These are phyloP conservation scores for Takifugu bimaculatus DNA, from an alignment of 2,113 vertebrate species.

Conservation along the genomic window DNA sequence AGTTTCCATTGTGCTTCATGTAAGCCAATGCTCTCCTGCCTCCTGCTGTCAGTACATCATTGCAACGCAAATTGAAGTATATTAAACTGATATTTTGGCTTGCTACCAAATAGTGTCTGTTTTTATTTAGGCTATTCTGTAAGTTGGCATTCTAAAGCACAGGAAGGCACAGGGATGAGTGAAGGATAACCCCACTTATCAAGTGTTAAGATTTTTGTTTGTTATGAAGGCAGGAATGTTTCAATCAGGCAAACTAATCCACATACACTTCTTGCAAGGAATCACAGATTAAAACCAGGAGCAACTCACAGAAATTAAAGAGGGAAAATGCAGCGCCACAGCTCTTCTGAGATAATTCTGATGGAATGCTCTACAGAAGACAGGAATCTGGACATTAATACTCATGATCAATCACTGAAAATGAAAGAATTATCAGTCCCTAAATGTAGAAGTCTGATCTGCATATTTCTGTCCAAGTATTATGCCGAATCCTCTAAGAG, in stretches of 20 bases:
- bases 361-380: slow-evolving; percentile 30
- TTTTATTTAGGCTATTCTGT: background rate
- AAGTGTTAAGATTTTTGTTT: background rate
- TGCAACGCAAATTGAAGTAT: slow-evolving; percentile 1
- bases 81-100: background rate
- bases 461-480: slow-evolving; percentile 33
- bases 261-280: slow-evolving; percentile 31
- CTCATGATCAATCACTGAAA: slow-evolving; percentile 48
- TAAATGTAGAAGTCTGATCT: slow-evolving; percentile 48
- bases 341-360: slow-evolving; percentile 46
- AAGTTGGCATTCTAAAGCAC: too few species aligned
- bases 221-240: background rate
- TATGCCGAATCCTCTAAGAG: slow-evolving; percentile 45
- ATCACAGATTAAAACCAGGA: slow-evolving; percentile 22
- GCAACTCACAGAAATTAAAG: slow-evolving; percentile 42
- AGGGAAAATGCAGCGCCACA: slow-evolving; percentile 58
- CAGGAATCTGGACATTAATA: slow-evolving; percentile 59
- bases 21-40: slow-evolving; percentile 41
- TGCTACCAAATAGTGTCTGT: background rate
- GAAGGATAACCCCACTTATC: background rate
- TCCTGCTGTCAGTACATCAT: slow-evolving; percentile 53
- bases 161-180: too few species aligned
- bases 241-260: slow-evolving; percentile 40
- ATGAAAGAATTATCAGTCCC: slow-evolving; percentile 59
- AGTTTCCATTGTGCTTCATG: too few species aligned